A percentile compares a stretch with the other conserved stretches of the same genome.
phyloP scores from a whole-genome alignment of 1,140 invertebrate genomes.

The Aphelenchoides fujianensis region DNA sequence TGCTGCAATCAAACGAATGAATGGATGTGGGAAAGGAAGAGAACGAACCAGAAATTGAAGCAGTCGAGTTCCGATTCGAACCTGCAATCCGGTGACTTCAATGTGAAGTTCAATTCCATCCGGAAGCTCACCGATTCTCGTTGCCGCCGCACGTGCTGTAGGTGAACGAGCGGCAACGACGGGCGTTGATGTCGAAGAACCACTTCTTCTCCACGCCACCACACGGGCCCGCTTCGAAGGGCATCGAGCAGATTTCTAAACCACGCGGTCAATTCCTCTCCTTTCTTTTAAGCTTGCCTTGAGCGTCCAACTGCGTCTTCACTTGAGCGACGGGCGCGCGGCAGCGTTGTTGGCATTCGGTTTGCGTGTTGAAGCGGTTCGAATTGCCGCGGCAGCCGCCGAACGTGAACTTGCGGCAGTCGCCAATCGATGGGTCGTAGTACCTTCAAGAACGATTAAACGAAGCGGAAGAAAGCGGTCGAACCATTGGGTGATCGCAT shows the following conservation, averaged over 20 bases:
- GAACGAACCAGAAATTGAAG: slow-evolving; percentile 34
- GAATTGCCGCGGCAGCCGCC: slow-evolving; percentile 68
- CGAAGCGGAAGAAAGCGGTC: too few species aligned
- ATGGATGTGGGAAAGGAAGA: too few species aligned
- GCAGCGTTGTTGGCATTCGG: slow-evolving; percentile 45
- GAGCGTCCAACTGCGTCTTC: not conserved
- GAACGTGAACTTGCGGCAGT: slow-evolving; percentile 69
- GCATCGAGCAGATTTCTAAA: slow-evolving; percentile 70
- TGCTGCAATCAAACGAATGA: slow-evolving; percentile 29
- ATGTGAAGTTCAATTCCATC: too few species aligned
- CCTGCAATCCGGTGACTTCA: too few species aligned
- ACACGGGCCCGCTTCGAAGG: slow-evolving; percentile 76
- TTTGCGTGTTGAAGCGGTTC: slow-evolving; percentile 70
- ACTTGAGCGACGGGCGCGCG: slow-evolving; percentile 8
- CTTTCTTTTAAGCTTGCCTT: slow-evolving; percentile 9
- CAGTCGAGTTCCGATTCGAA: slow-evolving; percentile 78
- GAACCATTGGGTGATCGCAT: slow-evolving; percentile 58
- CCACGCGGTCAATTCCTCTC: slow-evolving; percentile 11
- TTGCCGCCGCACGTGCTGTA: slow-evolving; percentile 81
- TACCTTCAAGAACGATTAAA: too few species aligned
- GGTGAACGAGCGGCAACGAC: slow-evolving; percentile 81
- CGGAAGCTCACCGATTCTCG: too few species aligned
- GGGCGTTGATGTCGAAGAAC: slow-evolving; percentile 78
- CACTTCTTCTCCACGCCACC: slow-evolving; percentile 71
- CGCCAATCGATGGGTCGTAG: slow-evolving; percentile 67